Base-by-base conservation (phyloP, 1,140 invertebrate genomes). In the Drosophila kohkoa region DNA sequence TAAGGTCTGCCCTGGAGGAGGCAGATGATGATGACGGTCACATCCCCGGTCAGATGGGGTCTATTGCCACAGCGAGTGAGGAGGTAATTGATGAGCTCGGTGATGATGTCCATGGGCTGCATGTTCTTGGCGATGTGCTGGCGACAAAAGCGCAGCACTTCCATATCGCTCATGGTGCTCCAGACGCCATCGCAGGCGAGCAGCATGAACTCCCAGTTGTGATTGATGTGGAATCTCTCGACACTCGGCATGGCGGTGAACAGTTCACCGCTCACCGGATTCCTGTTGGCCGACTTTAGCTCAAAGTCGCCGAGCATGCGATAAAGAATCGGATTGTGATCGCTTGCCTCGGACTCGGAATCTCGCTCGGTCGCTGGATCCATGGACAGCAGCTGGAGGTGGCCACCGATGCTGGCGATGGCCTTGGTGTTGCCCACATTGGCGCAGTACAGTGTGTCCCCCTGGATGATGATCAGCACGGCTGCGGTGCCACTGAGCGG, bases 181-280 rank as follows among this genome's bases (percentile, higher is more conserved):
- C 59, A 62, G 5, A 62, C 13, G 8, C 59, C 59, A 5, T 62
- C 46, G 59, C 59, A 49, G 13, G 45, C 59, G 11, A 62, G 28
- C 1, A 62, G 11, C 16, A 62, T 5, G 30, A 62, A 62, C 28
- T 62, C 59, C 59, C 45, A n/a, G 1, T 48, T 35, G 8, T 62
- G 15, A 10, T 13, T 32, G 7, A 62, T 8, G 1, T 32, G 20
- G 32, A 62, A 35, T 1, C 5, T n/a, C 20, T 35, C 28, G 28
- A 62, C 59, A 62, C 32, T 30, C 7, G 59, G 59, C 10, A 35
- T 15, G 3, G 59, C 59, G 3, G 59, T 62, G 10, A 62, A 15
- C 0, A 49, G 13, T 10, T 49, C 25, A 25, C 20, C 20, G 28
- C 16, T 20, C 59, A 32, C 10, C 1, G 59, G 45, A 28, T 35